These are phyloP conservation scores for Ovibos moschatus DNA, from an alignment of 2,113 vertebrate genomes.

Conservation along the genomic window DNA sequence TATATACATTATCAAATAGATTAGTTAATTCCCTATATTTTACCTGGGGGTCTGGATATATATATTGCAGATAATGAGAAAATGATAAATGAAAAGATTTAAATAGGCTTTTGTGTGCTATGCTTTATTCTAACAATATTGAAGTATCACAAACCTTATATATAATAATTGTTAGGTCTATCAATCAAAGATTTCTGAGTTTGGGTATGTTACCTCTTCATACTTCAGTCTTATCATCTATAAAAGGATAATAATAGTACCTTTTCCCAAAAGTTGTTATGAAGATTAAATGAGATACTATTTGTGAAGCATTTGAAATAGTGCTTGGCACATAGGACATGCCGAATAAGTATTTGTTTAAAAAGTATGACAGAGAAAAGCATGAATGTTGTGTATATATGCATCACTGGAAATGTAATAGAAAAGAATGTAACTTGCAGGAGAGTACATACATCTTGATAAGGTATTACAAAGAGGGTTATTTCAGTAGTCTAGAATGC, in stretches of 20 bases:
- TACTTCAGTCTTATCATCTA: constrained; percentile 1
- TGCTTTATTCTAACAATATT: neutral
- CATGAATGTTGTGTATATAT: neutral
- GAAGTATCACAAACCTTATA: neutral
- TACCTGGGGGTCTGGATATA: neutral
- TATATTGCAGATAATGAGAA: neutral
- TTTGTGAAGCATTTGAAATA: constrained; percentile 31
- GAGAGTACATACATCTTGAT: neutral
- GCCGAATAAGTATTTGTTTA: neutral
- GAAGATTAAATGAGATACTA: neutral
- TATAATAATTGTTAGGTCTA: neutral
- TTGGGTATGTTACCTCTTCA: neutral
- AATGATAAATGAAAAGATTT: neutral
- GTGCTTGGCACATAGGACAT: neutral
- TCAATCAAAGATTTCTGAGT: constrained; percentile 30
- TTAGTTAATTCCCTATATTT: constrained; percentile 30
- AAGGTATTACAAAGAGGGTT: neutral
- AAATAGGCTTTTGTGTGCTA: neutral
- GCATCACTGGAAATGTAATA: neutral
- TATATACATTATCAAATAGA: neutral
- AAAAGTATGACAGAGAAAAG: neutral
- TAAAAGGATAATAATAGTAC: neutral
- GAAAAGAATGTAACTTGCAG: neutral
- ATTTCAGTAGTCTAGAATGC: neutral
- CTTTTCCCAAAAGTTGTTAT: neutral